Evolutionary conservation across 2,797 vertebrate genomes (phyloP).

Genomic region (Parauchenoglanis ngamensis): DNA sequence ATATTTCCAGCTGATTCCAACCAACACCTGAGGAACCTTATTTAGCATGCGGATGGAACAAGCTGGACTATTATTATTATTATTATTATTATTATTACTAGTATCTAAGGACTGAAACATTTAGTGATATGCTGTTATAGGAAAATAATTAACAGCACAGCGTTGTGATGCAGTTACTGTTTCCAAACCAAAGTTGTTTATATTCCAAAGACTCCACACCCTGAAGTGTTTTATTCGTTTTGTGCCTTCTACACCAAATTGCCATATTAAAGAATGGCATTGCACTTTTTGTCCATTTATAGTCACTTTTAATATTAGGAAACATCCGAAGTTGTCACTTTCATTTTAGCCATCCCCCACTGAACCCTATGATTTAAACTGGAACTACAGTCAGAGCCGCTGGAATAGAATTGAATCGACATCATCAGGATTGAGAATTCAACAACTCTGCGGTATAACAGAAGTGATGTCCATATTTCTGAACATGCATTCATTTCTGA

Average conservation of each 20-base stretch:
- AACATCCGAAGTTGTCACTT: not conserved
- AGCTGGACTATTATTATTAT: not conserved
- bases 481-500: not conserved
- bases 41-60: not conserved
- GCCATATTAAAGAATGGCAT: not conserved
- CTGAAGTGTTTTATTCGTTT: not conserved
- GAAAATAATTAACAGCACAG: not conserved
- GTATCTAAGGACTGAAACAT: not conserved
- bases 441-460: no score
- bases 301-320: not conserved
- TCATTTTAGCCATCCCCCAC: not conserved
- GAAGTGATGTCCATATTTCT: not conserved
- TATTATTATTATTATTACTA: not conserved
- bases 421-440: not conserved
- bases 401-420: not conserved
- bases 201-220: not conserved
- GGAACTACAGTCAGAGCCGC: not conserved
- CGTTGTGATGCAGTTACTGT: not conserved
- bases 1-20: not conserved
- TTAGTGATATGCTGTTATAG: not conserved
- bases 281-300: not conserved
- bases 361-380: not conserved
- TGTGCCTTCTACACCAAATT: not conserved
- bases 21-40: not conserved
- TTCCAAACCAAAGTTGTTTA: not conserved